phyloP scores from a whole-genome alignment of 2,113 vertebrate species.

The Malaclemys terrapin region DNA sequence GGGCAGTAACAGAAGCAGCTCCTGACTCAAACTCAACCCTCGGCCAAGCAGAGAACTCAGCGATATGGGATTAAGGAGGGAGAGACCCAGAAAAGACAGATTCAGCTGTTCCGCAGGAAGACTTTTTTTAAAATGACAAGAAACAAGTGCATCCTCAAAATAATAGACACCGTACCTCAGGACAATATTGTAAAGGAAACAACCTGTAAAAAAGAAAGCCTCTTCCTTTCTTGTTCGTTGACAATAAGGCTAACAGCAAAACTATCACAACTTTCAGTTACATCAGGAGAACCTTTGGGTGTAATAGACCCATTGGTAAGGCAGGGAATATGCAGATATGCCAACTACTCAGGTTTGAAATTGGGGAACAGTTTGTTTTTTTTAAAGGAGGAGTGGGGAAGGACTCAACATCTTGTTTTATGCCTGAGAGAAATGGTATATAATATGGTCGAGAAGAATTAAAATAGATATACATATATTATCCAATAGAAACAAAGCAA shows the following conservation, averaged over 20 bases:
- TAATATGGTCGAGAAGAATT: slow-evolving; percentile 23
- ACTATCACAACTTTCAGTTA: neutral
- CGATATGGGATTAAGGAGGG: neutral
- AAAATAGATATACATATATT: slow-evolving; percentile 73
- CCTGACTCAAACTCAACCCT: neutral
- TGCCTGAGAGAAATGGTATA: slow-evolving; percentile 15
- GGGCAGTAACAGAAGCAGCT: neutral
- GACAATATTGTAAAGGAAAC: neutral
- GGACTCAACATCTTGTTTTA: neutral
- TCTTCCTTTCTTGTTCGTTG: neutral
- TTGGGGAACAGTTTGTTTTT: neutral
- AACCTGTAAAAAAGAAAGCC: neutral
- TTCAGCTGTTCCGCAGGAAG: slow-evolving; percentile 16
- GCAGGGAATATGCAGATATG: neutral
- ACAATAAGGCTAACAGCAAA: neutral
- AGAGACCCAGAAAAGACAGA: slow-evolving; percentile 14
- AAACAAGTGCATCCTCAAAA: neutral
- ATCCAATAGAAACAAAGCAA: slow-evolving; percentile 70
- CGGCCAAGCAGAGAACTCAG: slow-evolving; percentile 31
- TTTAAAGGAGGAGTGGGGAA: slow-evolving; percentile 10
- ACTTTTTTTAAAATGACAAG: slow-evolving; percentile 20
- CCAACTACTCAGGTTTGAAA: neutral
- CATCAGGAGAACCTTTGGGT: neutral
- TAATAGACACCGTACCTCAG: slow-evolving; percentile 31
- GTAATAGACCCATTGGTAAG: neutral